A percentile compares a stretch with the other conserved stretches of the same genome.
phyloP scores from a whole-genome alignment of 2,888 invertebrate species.

The Vannuccia rotundouncinata region DNA sequence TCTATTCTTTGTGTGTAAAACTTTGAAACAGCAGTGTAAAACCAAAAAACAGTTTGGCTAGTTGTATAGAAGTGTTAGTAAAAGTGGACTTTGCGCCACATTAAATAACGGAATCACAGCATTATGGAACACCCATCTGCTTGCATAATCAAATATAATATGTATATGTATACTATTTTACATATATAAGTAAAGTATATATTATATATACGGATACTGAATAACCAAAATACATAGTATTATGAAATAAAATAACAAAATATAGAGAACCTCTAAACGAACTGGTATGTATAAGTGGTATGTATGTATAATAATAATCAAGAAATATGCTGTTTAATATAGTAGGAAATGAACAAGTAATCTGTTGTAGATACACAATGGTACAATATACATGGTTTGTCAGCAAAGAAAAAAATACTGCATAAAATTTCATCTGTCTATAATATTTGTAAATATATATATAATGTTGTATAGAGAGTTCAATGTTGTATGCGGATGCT shows the following conservation, averaged over 20 bases:
- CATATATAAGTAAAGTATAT: too few species aligned
- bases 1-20: not conserved
- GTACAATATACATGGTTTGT: not conserved
- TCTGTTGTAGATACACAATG: not conserved
- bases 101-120: not conserved
- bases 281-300: not conserved
- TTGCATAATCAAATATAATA: not conserved
- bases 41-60: not conserved
- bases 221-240: too few species aligned
- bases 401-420: not conserved
- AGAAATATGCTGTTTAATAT: not conserved
- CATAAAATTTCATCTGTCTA: not conserved
- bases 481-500: too few species aligned
- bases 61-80: not conserved
- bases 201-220: not conserved
- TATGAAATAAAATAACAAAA: not conserved
- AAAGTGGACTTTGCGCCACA: not conserved
- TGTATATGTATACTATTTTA: not conserved
- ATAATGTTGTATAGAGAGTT: too few species aligned
- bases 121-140: not conserved
- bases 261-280: not conserved
- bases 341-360: not conserved
- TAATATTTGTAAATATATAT: not conserved
- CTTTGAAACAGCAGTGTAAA: not conserved
- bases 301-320: not conserved